A percentile compares a stretch with the other conserved stretches of the same genome.
Evolutionary conservation across 2,888 invertebrate genomes (phyloP).

Genomic region (Nasonia oneida): DNA sequence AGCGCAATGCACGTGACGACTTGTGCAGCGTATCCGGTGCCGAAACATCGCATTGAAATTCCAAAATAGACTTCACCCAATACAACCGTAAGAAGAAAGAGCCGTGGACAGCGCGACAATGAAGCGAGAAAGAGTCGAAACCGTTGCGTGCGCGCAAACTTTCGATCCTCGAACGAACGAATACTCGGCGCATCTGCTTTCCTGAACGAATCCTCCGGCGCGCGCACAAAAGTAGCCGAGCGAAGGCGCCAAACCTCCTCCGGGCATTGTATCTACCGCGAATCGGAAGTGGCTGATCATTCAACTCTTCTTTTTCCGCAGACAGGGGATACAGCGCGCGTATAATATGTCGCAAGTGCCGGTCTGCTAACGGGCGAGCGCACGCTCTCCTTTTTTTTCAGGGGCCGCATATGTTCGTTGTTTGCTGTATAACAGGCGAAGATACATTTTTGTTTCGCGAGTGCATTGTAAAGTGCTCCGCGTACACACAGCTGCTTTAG

Average conservation of each 20-base stretch:
- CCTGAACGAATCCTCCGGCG: neutral
- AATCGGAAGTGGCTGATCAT: constrained; percentile 62
- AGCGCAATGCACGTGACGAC: neutral
- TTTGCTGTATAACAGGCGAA: constrained; percentile 25
- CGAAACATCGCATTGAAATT: neutral
- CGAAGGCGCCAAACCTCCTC: constrained; percentile 53
- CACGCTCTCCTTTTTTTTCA: constrained; percentile 2
- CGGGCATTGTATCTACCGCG: constrained; percentile 20
- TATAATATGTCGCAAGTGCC: constrained; percentile 49
- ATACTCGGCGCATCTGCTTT: constrained; percentile 51
- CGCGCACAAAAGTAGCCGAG: constrained; percentile 29
- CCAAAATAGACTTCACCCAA: neutral
- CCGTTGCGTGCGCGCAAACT: constrained; percentile 40
- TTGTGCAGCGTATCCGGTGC: neutral
- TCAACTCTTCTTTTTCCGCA: constrained; percentile 55
- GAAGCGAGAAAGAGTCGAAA: neutral
- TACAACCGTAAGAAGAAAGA: neutral
- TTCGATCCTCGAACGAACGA: neutral
- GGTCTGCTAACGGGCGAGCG: constrained; percentile 12
- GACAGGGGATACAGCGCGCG: neutral
- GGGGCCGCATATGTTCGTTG: constrained; percentile 34
- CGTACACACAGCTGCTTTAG: constrained; percentile 3
- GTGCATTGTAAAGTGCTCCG: constrained; percentile 4
- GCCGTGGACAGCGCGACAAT: neutral
- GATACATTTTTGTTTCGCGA: neutral